Conservation (phyloP, 1,140 invertebrate genomes). For the Aphis craccivora region DNA sequence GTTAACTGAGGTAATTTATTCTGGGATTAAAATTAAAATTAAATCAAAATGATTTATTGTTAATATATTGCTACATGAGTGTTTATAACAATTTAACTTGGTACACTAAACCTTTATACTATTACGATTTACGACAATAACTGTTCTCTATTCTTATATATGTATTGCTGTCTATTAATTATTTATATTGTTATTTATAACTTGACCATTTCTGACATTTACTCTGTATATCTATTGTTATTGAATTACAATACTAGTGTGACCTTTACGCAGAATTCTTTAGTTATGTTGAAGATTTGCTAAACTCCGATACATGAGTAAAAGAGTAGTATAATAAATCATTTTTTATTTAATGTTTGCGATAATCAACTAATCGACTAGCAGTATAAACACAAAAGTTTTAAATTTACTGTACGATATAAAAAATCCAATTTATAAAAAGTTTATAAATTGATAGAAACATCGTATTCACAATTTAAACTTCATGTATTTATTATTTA, state of each 20-base stretch:
- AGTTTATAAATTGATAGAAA: not conserved
- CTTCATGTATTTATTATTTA: conserved; percentile 22
- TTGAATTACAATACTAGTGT: not conserved
- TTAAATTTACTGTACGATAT: conserved; percentile 16
- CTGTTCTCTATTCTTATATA: too few relatives aligned
- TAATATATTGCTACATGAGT: too few relatives aligned
- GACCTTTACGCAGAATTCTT: not conserved
- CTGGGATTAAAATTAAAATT: too few relatives aligned
- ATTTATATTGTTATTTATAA: not conserved
- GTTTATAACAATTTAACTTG: too few relatives aligned
- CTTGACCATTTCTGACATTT: not conserved
- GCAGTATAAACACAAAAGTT: conserved; percentile 22
- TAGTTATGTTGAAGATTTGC: not conserved
- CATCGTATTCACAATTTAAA: not conserved
- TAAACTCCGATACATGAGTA: too few relatives aligned
- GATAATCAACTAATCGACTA: not conserved
- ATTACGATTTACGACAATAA: too few relatives aligned
- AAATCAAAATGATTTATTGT: too few relatives aligned
- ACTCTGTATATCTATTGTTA: not conserved
- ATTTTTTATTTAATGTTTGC: conserved; percentile 11
- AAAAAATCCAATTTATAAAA: not conserved
- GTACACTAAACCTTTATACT: too few relatives aligned
- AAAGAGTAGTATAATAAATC: not conserved
- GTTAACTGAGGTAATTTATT: too few relatives aligned
- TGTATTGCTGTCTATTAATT: too few relatives aligned